Percentiles rank a stretch among this genome's conserved stretches.
Conservation (phyloP, 2,888 invertebrate genomes). For the Pecten maximus region DNA sequence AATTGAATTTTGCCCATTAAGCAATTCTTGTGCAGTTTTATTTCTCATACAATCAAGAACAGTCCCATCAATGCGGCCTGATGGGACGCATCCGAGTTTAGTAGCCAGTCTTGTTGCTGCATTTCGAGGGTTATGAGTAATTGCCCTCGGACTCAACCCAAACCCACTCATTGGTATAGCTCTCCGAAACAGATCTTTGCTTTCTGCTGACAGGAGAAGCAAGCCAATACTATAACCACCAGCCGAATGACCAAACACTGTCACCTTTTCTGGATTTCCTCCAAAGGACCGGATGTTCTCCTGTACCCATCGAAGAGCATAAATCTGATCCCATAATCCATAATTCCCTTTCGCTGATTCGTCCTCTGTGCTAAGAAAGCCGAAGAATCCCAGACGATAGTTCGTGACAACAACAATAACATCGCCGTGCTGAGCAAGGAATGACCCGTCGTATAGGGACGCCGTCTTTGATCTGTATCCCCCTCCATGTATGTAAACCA, state of each 20-base stretch:
- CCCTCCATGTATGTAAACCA: constrained; percentile 91
- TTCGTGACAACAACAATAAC: constrained; percentile 95
- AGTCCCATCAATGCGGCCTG: neutral
- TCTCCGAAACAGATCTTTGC: constrained; percentile 62
- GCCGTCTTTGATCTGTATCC: constrained; percentile 92
- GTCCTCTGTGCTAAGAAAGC: constrained; percentile 83
- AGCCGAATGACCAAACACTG: constrained; percentile 97
- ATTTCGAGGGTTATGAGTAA: constrained; percentile 50
- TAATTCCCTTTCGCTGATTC: constrained; percentile 92
- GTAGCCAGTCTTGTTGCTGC: neutral
- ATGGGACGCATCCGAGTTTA: constrained; percentile 25
- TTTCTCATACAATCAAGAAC: constrained; percentile 54
- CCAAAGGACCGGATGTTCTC: constrained; percentile 72
- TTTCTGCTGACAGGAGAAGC: constrained; percentile 55
- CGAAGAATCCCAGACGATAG: constrained; percentile 95
- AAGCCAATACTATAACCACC: constrained; percentile 62
- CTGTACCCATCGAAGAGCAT: constrained; percentile 87
- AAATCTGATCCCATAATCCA: constrained; percentile 95
- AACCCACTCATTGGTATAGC: constrained; percentile 67
- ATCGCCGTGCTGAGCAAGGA: constrained; percentile 93
- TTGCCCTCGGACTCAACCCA: constrained; percentile 50
- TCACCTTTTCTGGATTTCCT: constrained; percentile 94
- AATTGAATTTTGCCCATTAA: constrained; percentile 36
- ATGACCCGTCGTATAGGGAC: constrained; percentile 94
- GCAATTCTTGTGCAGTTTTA: constrained; percentile 47